phyloP scores from a whole-genome alignment of 2,888 invertebrate genomes.

The Nysson spinosus region DNA sequence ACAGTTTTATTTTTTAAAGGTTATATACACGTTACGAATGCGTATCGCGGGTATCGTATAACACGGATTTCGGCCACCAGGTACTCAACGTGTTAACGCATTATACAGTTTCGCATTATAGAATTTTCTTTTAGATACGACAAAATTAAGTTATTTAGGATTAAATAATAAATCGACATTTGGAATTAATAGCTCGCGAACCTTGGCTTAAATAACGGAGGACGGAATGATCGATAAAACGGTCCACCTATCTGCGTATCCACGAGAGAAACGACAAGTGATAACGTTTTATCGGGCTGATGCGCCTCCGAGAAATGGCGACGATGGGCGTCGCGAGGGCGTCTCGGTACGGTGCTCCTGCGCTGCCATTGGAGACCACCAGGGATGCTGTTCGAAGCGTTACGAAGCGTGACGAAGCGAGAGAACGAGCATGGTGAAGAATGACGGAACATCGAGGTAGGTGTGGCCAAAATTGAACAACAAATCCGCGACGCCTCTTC shows the following conservation, averaged over 20 bases:
- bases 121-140: too few species aligned
- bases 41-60: too few species aligned
- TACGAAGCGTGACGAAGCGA: slow-evolving; percentile 15
- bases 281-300: slow-evolving; percentile 1
- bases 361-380: slow-evolving; percentile 53
- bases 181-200: too few species aligned
- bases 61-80: too few species aligned
- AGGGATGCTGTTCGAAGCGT: slow-evolving; percentile 39
- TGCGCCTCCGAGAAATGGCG: slow-evolving; percentile 41
- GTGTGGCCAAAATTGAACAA: slow-evolving; percentile 34
- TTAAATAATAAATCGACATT: too few species aligned
- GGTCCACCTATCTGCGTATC: slow-evolving; percentile 32
- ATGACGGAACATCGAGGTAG: slow-evolving; percentile 12
- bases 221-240: slow-evolving; percentile 48
- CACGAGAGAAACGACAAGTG: background rate
- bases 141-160: too few species aligned
- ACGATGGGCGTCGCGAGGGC: slow-evolving; percentile 48
- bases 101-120: too few species aligned
- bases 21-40: too few species aligned
- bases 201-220: too few species aligned
- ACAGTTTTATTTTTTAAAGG: too few species aligned
- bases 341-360: slow-evolving; percentile 11
- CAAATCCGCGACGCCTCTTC: slow-evolving; percentile 18
- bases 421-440: slow-evolving; percentile 7
- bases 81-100: too few species aligned